These are phyloP conservation scores for Unio pictorum DNA, from an alignment of 2,888 invertebrate species.

Conservation along the genomic window DNA sequence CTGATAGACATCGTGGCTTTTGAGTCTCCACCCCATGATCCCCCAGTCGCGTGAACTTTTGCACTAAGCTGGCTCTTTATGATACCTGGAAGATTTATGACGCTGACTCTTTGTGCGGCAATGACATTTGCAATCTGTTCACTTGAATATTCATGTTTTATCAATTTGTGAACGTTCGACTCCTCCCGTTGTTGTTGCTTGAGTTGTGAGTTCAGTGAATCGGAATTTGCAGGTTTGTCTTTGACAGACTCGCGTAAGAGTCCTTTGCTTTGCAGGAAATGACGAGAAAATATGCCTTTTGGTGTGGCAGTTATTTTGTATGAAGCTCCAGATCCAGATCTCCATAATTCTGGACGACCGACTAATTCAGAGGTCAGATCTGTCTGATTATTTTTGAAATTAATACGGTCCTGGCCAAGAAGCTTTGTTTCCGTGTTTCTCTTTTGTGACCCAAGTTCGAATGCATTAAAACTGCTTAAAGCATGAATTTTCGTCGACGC, in stretches of 20 bases:
- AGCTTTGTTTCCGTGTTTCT: conserved; percentile 33
- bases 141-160: too few relatives aligned
- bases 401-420: conserved; percentile 17
- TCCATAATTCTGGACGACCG: conserved; percentile 11
- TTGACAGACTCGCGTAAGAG: too few relatives aligned
- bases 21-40: conserved; percentile 2
- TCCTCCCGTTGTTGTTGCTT: too few relatives aligned
- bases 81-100: not conserved
- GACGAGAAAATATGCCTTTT: too few relatives aligned
- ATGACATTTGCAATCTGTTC: not conserved
- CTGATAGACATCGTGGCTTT: conserved; percentile 28
- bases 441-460: conserved; percentile 13
- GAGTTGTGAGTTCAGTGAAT: too few relatives aligned
- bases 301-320: too few relatives aligned
- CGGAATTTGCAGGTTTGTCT: too few relatives aligned
- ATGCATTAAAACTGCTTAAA: conserved; percentile 26
- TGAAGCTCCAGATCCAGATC: too few relatives aligned
- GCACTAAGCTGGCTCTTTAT: not conserved
- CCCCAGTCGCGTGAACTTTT: not conserved
- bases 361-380: conserved; percentile 14
- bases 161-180: too few relatives aligned
- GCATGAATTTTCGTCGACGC: conserved; percentile 26
- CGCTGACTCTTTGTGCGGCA: not conserved
- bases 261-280: too few relatives aligned
- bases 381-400: not conserved